A percentile compares a stretch with the other conserved stretches of the same genome.
Evolutionary conservation across 1,140 invertebrate genomes (phyloP).

Genomic region (Zaprionus lachaisei): DNA sequence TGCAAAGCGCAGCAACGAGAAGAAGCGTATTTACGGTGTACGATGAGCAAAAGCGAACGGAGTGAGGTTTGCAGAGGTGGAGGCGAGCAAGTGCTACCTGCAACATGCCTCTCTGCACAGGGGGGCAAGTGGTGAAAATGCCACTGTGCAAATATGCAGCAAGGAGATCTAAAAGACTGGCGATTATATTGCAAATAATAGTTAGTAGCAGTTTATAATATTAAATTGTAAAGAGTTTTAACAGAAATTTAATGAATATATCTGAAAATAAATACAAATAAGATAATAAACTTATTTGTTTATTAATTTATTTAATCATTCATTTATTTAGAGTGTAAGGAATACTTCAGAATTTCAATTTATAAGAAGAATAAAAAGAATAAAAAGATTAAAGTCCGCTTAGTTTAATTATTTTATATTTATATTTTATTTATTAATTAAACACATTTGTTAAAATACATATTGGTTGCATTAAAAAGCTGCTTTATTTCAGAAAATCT

Average conservation of each 20-base stretch:
- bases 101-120: not conserved
- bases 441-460: not conserved
- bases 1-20: constrained; percentile 39
- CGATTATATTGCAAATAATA: not conserved
- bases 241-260: not conserved
- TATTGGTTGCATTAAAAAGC: not conserved
- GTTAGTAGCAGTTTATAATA: not conserved
- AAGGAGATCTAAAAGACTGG: not conserved
- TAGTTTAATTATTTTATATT: not conserved
- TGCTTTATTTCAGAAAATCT: not conserved
- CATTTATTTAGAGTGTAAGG: no score
- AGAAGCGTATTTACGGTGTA: constrained; percentile 7
- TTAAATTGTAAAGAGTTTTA: not conserved
- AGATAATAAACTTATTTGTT: no score
- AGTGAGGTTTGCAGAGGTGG: not conserved
- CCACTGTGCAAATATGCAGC: not conserved
- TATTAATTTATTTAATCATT: no score
- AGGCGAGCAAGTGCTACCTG: not conserved
- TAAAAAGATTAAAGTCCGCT: not conserved
- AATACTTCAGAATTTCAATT: not conserved
- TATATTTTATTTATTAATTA: not conserved
- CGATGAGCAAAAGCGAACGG: not conserved
- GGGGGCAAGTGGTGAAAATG: not conserved
- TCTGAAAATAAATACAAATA: not conserved
- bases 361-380: not conserved